phyloP scores from a whole-genome alignment of 2,888 invertebrate genomes.

The Rapana venosa region DNA sequence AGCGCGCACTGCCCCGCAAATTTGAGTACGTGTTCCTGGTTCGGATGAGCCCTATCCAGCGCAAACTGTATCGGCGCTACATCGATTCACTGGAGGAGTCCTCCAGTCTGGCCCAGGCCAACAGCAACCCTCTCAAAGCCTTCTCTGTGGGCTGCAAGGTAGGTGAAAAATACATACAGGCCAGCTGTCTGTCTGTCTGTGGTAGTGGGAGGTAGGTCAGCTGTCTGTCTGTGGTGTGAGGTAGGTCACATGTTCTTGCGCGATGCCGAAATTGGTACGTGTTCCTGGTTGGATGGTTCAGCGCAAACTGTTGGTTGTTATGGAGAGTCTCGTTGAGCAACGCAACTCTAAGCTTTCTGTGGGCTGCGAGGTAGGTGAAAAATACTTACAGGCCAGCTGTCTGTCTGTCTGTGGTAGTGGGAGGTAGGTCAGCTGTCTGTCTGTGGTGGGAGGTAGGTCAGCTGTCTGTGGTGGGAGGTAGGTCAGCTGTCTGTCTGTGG shows the following conservation, averaged over 20 bases:
- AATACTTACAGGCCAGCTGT: neutral
- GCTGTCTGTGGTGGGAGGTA: no score
- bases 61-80: slow-evolving; percentile 93
- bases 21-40: slow-evolving; percentile 95
- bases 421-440: neutral
- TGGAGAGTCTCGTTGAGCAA: no score
- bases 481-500: no score
- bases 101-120: slow-evolving; percentile 68
- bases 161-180: slow-evolving; percentile 54
- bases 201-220: neutral
- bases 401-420: neutral
- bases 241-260: slow-evolving; percentile 94
- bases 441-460: no score
- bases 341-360: slow-evolving; percentile 98
- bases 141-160: slow-evolving; percentile 99
- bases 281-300: slow-evolving; percentile 94
- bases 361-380: slow-evolving; percentile 89
- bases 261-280: slow-evolving; percentile 98
- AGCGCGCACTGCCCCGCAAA: slow-evolving; percentile 94
- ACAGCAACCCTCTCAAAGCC: slow-evolving; percentile 94
- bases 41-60: slow-evolving; percentile 92
- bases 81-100: slow-evolving; percentile 84
- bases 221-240: neutral
- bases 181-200: neutral
- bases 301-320: slow-evolving; percentile 90